Base-by-base conservation (phyloP, 1,140 invertebrate species). In the Coenobita brevimanus region DNA sequence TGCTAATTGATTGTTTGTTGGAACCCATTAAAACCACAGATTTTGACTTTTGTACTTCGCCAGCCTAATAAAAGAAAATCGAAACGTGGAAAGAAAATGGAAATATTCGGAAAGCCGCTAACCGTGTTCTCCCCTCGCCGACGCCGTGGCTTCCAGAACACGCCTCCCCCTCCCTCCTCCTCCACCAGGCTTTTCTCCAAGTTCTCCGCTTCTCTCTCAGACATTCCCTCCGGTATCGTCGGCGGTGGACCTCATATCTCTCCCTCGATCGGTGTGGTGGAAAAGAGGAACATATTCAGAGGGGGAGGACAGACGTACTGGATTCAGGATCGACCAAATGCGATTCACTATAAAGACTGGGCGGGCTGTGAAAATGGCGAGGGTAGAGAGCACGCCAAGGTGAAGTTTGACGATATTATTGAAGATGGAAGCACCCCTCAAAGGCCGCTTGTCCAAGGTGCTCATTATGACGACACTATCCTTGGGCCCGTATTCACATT, bases 31-130 rank as follows among this genome's bases (percentile, higher is more conserved):
- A n/a, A n/a, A n/a, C n/a, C n/a, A n/a, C n/a, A n/a, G n/a, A n/a
- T n/a, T n/a, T n/a, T n/a, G n/a, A n/a, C n/a, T n/a, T n/a, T n/a
- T n/a, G n/a, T n/a, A n/a, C n/a, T n/a, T n/a, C n/a, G n/a, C n/a
- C n/a, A n/a, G n/a, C n/a, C n/a, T n/a, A n/a, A n/a, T n/a, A n/a
- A n/a, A n/a, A n/a, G n/a, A n/a, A n/a, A n/a, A n/a, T n/a, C n/a
- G n/a, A 50, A 50, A 50, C 46, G 6, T 50, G n/a, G 4, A 67
- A 50, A 50, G 46, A 50, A 8, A 71, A 36, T 2, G 17, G 0
- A 71, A 71, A 71, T 87, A 76, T 87, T 87, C 50, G 43, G 76
- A 13, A 79, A 46, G 57, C 76, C 79, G 17, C 62, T 87, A n/a
- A 30, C 76, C 0, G 76, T 71, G 0, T 80, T 87, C 36, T 27